These are phyloP conservation scores for Potorous gilbertii DNA, from an alignment of 2,797 vertebrate genomes.

Conservation along the genomic window DNA sequence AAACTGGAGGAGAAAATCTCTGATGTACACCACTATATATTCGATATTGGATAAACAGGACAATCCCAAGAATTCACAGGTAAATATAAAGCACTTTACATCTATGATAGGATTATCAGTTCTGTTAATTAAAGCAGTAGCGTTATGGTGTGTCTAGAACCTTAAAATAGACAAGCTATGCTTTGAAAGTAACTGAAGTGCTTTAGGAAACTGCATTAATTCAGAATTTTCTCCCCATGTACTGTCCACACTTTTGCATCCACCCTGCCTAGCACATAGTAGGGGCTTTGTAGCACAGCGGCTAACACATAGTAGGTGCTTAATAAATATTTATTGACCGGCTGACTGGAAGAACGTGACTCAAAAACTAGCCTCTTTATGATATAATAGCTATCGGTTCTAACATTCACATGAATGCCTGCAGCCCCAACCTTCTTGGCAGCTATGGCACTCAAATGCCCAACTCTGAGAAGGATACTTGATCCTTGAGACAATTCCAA, in stretches of 20 bases:
- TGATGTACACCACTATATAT: slow-evolving; percentile 54
- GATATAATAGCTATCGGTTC: background rate
- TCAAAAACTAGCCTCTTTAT: background rate
- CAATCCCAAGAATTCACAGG: slow-evolving; percentile 57
- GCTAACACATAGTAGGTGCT: background rate
- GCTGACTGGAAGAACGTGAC: background rate
- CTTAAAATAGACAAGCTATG: background rate
- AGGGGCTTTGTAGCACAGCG: background rate
- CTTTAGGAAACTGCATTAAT: slow-evolving; percentile 5
- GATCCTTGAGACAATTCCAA: slow-evolving; percentile 29
- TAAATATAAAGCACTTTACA: slow-evolving; percentile 63
- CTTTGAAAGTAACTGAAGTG: slow-evolving; percentile 23
- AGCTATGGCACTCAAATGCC: slow-evolving; percentile 29
- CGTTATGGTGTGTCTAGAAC: slow-evolving; percentile 9
- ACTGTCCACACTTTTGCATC: background rate
- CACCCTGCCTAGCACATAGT: background rate
- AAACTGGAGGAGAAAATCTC: slow-evolving; percentile 60
- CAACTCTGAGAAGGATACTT: background rate
- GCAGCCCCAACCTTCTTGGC: background rate
- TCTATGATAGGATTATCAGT: slow-evolving; percentile 34
- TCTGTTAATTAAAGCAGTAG: slow-evolving; percentile 49
- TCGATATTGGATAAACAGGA: slow-evolving; percentile 54
- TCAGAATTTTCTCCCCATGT: background rate
- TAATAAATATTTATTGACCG: background rate
- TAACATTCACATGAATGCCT: slow-evolving; percentile 11